Base-by-base conservation (phyloP, 2,888 invertebrate genomes). In the Drosophila suboccidentalis region DNA sequence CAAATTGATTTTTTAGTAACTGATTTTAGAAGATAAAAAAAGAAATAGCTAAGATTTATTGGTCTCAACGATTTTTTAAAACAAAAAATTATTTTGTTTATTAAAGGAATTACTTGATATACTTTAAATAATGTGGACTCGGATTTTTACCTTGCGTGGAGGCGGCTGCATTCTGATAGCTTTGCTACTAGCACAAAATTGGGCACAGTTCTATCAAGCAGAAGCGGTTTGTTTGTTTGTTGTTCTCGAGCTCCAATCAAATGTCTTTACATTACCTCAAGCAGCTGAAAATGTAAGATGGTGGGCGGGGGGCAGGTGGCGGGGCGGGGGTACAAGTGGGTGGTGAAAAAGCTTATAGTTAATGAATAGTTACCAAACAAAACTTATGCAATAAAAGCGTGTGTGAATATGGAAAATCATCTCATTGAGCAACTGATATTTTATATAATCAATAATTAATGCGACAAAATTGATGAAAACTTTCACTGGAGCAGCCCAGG, bases 101-200 rank as follows among this genome's bases (percentile, higher is more conserved):
- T 3, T 19, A 19, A 19, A 19, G 3, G 19, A 19, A 19, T 19
- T 19, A 19, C 19, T 19, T 19, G 19, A 19, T 3, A 19, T 3
- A 19, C 19, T 19, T 1, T 0, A 43, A 13, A 10, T 22, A 22
- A 43, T 13, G 1, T 22, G 13, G 26, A 4, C 5, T 55, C 26
- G 6, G 26, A 9, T 94, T 95, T 94, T 95, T 94, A 96, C 96
- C 96, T 96, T 96, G 93, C 96, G 95, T 92, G 96, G 96, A 91
- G 96, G 96, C 91, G 96, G 96, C 95, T 96, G 96, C 96, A 96
- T 96, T 87, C 78, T 91, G 87, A 76, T 62, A 71, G 71, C 72
- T 75, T 75, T 43, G 55, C 66, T 74, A 74, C 77, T 58, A 53
- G 58, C 59, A 70, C 22, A 58, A 26, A 60, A 55, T 13, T 36